Percentiles rank a stretch among this genome's conserved stretches.
Conservation (phyloP, 2,888 invertebrate genomes). For the Ophion ventricosus region DNA sequence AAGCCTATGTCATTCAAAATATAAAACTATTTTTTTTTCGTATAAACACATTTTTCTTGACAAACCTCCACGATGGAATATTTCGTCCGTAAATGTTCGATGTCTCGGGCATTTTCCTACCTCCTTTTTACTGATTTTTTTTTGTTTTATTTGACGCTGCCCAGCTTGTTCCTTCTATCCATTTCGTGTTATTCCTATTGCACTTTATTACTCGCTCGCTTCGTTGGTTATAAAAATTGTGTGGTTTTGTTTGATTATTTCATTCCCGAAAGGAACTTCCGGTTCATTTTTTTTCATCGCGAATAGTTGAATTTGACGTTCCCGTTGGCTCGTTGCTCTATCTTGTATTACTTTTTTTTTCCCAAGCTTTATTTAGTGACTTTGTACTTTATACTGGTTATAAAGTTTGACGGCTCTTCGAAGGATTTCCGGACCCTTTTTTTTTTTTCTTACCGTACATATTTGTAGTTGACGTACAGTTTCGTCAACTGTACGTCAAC, state of each 20-base stretch:
- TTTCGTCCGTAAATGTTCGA: not conserved
- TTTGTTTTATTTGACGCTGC: not conserved
- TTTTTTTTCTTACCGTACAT: too few species aligned
- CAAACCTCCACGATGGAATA: not conserved
- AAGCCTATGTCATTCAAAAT: not conserved
- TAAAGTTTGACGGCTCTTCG: too few species aligned
- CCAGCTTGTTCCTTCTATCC: not conserved
- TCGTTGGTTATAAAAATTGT: not conserved
- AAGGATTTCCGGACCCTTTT: too few species aligned
- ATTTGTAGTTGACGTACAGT: too few species aligned
- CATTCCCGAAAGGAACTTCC: not conserved
- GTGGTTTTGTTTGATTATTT: not conserved
- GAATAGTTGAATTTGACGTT: too few species aligned
- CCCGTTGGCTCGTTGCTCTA: too few species aligned
- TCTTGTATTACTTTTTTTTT: too few species aligned
- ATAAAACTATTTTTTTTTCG: not conserved
- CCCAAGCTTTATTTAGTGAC: too few species aligned
- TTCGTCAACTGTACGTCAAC: too few species aligned
- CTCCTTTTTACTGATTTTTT: not conserved
- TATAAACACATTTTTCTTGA: not conserved
- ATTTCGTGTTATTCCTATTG: not conserved
- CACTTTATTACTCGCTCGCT: not conserved
- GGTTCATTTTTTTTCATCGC: not conserved
- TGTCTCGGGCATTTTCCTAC: not conserved
- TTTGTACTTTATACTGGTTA: too few species aligned